A percentile compares a stretch with the other conserved stretches of the same genome.
phyloP scores from a whole-genome alignment of 2,797 vertebrate genomes.

The Hephaestus fuliginosus region DNA sequence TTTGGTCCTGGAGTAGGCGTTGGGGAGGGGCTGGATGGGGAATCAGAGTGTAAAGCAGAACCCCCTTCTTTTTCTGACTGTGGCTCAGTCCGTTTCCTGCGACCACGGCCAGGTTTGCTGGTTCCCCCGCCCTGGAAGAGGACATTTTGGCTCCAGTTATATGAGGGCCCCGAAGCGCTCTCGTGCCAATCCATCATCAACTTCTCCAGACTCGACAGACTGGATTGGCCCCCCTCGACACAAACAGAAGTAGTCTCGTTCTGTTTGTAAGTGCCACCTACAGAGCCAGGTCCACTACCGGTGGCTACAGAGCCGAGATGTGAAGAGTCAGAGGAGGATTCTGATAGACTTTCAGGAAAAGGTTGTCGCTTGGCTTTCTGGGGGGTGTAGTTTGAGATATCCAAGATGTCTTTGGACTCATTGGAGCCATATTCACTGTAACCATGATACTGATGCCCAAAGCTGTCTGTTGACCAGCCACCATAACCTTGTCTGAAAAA shows the following conservation, averaged over 20 bases:
- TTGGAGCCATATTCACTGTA: conserved; percentile 93
- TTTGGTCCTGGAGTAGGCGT: conserved; percentile 88
- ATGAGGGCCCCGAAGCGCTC: conserved; percentile 93
- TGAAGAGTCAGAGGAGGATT: conserved; percentile 97
- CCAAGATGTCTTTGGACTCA: conserved; percentile 98
- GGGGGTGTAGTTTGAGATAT: conserved; percentile 99
- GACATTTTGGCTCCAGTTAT: conserved; percentile 99
- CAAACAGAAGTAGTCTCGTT: conserved; percentile 70
- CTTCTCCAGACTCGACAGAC: conserved; percentile 97
- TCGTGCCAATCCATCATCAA: conserved; percentile 99
- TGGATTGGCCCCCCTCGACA: conserved; percentile 89
- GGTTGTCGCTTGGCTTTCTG: conserved; percentile 97
- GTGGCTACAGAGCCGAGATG: conserved; percentile 89
- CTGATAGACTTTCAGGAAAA: conserved; percentile 93
- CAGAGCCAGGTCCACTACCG: conserved; percentile 78
- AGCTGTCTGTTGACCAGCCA: conserved; percentile 91
- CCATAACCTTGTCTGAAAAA: conserved; percentile 89
- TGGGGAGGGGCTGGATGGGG: conserved; percentile 89
- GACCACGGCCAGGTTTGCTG: conserved; percentile 93
- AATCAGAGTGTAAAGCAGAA: conserved; percentile 85
- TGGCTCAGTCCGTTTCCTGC: conserved; percentile 94
- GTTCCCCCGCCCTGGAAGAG: conserved; percentile 95
- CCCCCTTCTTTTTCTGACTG: conserved; percentile 85
- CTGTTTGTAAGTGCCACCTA: conserved; percentile 80
- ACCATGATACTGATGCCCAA: conserved; percentile 92